These are phyloP conservation scores for Nephrotoma appendiculata DNA, from an alignment of 2,888 invertebrate species.

Conservation along the genomic window DNA sequence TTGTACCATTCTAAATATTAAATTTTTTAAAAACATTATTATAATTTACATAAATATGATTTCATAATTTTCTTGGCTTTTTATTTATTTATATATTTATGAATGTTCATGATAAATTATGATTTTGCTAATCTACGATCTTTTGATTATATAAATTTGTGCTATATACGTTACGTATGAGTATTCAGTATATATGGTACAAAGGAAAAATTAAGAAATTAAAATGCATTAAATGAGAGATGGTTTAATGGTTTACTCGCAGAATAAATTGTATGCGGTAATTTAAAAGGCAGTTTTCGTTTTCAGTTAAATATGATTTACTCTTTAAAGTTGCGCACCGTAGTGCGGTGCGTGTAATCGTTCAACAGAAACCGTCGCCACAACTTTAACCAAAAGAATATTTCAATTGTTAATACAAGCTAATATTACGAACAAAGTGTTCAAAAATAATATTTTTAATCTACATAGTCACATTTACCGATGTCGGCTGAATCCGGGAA, in stretches of 20 bases:
- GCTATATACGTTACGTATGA: background rate
- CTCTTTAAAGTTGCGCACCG: no score
- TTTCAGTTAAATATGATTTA: no score
- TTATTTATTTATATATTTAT: background rate
- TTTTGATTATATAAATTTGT: background rate
- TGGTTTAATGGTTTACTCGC: background rate
- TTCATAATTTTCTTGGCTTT: background rate
- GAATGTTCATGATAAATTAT: background rate
- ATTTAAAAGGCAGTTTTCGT: background rate
- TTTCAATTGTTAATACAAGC: no score
- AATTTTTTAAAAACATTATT: background rate
- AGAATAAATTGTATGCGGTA: background rate
- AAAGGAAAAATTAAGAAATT: background rate
- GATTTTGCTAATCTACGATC: background rate
- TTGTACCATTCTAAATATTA: background rate
- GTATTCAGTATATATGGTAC: background rate
- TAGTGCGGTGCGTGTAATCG: no score
- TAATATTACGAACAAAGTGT: no score
- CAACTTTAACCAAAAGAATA: no score
- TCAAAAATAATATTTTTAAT: no score
- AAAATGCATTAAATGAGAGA: background rate
- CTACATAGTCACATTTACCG: no score
- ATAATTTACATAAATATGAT: background rate
- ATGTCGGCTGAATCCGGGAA: no score
- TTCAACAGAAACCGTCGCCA: no score